phyloP scores from a whole-genome alignment of 2,113 vertebrate species.

The Halcyon senegalensis region DNA sequence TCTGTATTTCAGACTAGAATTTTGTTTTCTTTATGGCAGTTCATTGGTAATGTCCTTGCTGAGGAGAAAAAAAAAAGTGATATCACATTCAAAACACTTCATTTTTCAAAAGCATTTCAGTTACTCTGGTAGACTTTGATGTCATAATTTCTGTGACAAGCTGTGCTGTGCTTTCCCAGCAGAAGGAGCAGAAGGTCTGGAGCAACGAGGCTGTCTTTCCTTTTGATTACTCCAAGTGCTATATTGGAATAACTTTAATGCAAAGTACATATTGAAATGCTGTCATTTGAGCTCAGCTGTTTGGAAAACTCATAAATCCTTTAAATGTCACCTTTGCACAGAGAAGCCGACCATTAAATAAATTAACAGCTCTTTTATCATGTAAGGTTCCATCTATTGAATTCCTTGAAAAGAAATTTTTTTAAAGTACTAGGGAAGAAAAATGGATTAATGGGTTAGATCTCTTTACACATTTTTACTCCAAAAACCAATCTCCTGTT shows the following conservation, averaged over 20 bases:
- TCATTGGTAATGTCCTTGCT: neutral
- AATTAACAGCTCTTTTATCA: neutral
- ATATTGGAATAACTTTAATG: slow-evolving; percentile 24
- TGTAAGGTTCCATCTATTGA: neutral
- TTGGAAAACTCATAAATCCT: neutral
- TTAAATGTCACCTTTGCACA: neutral
- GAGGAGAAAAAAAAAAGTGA: neutral
- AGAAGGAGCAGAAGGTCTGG: slow-evolving; percentile 53
- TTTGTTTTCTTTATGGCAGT: neutral
- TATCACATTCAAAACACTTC: neutral
- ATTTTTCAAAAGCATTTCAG: slow-evolving; percentile 15
- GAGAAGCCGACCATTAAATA: neutral
- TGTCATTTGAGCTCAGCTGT: neutral
- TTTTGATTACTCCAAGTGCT: slow-evolving; percentile 20
- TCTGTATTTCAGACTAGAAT: neutral
- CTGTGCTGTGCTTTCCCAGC: slow-evolving; percentile 19
- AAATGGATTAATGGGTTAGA: neutral
- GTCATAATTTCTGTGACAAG: slow-evolving; percentile 54
- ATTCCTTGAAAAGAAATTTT: neutral
- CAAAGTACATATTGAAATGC: neutral
- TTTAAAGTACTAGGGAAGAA: neutral
- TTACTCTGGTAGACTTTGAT: slow-evolving; percentile 43
- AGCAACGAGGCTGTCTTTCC: slow-evolving; percentile 12
- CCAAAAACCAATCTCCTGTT: neutral
- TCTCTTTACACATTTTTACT: neutral